Evolutionary conservation across 2,113 vertebrate species (phyloP).

Genomic region (Brachypodius melanocephalos): DNA sequence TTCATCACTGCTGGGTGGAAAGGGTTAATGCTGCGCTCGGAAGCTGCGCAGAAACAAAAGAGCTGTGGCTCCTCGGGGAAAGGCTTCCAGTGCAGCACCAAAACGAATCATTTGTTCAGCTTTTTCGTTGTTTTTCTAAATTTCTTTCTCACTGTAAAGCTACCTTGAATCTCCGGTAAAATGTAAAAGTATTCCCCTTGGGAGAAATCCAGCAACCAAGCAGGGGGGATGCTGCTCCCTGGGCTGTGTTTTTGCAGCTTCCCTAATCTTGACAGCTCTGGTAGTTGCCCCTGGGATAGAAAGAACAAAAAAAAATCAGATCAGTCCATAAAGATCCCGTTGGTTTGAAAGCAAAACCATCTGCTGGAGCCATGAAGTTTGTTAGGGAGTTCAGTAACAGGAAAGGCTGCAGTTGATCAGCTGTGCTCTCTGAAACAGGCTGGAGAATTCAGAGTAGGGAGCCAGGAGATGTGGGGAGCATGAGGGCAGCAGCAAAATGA

Average conservation of each 20-base stretch:
- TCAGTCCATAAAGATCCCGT: constrained; percentile 21
- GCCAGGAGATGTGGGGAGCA: background rate
- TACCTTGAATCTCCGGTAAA: background rate
- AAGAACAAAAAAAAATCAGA: background rate
- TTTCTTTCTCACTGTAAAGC: background rate
- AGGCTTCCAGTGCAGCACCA: background rate
- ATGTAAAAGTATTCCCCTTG: background rate
- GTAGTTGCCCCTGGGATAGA: background rate
- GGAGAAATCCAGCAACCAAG: background rate
- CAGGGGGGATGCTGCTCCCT: background rate
- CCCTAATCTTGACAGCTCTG: background rate
- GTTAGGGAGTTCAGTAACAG: background rate
- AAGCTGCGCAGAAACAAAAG: background rate
- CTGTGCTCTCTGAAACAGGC: constrained; percentile 30
- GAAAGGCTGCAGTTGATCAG: constrained; percentile 39
- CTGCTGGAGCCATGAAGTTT: constrained; percentile 38
- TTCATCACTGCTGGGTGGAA: constrained; percentile 65
- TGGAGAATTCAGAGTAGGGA: background rate
- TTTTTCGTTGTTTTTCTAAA: background rate
- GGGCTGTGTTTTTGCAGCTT: background rate
- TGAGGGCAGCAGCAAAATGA: background rate
- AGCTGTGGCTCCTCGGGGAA: background rate
- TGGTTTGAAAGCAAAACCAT: constrained; percentile 59
- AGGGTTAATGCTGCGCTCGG: background rate
- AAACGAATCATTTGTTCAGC: background rate